These are phyloP conservation scores for Phylloscopus trochiloides DNA, from an alignment of 2,113 vertebrate species.

Conservation along the genomic window DNA sequence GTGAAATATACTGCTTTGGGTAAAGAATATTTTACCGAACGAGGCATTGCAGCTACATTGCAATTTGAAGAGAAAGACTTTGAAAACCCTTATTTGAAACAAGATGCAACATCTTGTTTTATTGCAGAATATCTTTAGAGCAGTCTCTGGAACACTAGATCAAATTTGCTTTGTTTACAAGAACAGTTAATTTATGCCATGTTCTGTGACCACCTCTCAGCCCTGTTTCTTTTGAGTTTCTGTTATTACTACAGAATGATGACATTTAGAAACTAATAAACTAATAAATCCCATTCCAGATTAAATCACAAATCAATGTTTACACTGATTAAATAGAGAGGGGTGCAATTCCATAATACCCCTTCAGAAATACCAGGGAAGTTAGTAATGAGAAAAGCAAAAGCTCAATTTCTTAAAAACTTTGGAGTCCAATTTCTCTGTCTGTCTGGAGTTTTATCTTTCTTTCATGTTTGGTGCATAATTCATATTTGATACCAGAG, in stretches of 20 bases:
- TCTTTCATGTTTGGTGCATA: not conserved
- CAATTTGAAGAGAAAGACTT: not conserved
- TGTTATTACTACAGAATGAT: not conserved
- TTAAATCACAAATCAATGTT: not conserved
- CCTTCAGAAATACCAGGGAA: not conserved
- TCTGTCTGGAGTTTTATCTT: not conserved
- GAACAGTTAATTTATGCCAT: not conserved
- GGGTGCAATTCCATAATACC: accelerated
- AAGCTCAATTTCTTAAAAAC: not conserved
- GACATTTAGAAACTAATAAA: not conserved
- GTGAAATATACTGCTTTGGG: not conserved
- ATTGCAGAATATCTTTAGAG: not conserved
- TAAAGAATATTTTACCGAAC: not conserved
- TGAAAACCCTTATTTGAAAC: not conserved
- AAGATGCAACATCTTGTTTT: not conserved
- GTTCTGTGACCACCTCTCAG: not conserved
- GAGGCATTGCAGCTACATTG: not conserved
- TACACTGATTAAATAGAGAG: not conserved
- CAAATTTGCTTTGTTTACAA: not conserved
- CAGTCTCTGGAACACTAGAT: not conserved
- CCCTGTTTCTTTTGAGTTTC: not conserved
- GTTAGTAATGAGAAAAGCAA: not conserved
- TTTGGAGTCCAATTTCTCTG: not conserved
- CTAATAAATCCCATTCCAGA: not conserved
- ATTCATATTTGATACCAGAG: not conserved